Evolutionary conservation across 64 coral and sea anemone genomes (phyloP).

Genomic region (Montipora efflorescens): DNA sequence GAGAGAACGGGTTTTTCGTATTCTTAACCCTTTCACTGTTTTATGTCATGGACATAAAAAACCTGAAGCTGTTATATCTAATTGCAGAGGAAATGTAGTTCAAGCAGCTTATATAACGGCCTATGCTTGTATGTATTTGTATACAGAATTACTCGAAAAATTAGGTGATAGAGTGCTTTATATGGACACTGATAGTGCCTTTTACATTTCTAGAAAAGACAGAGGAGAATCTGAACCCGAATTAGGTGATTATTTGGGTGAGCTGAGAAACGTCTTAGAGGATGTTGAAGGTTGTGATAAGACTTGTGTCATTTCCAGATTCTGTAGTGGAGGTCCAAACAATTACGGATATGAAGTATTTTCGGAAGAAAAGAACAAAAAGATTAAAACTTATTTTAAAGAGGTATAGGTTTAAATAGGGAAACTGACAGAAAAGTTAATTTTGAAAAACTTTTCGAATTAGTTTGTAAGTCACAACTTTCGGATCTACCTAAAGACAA

Average conservation of each 20-base stretch:
- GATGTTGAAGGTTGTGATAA: no score
- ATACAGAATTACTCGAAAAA: background rate
- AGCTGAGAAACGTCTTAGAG: background rate
- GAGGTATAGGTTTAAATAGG: no score
- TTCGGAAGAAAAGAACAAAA: no score
- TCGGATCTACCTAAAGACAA: no score
- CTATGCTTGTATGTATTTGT: background rate
- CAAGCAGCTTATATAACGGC: background rate
- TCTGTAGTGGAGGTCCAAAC: background rate
- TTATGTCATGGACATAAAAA: background rate
- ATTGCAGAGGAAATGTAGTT: background rate
- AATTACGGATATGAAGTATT: background rate
- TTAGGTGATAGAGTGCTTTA: background rate
- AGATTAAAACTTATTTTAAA: no score
- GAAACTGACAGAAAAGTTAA: no score
- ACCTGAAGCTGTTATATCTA: background rate
- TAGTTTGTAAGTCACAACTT: no score
- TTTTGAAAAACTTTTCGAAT: no score
- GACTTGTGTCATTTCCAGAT: background rate
- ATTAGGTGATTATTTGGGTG: background rate
- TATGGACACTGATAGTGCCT: conserved; percentile 20
- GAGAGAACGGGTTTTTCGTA: background rate
- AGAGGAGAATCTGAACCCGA: background rate
- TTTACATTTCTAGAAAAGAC: background rate
- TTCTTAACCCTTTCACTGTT: background rate